Base-by-base conservation (phyloP, 2,113 vertebrate species). In the Pagrus major region DNA sequence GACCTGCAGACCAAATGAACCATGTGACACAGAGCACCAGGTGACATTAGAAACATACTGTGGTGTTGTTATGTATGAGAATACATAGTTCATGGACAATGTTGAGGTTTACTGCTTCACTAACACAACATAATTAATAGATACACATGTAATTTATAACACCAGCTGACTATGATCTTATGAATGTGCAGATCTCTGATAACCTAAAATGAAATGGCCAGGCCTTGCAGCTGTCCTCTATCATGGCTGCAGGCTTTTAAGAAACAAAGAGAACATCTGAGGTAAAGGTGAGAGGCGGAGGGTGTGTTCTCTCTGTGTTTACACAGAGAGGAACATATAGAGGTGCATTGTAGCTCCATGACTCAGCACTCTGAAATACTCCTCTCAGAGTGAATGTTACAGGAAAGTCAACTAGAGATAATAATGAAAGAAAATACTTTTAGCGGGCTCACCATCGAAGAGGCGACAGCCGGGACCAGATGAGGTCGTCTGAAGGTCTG, bases 1-100 rank as follows among this genome's bases (percentile, higher is more conserved):
- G 11, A 83, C 56, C 89, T 91, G 85, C 14, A 60, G 6, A 71
- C n/a, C 56, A 55, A 42, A 23, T 0, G 2, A 23, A 46, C 31
- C 46, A 66, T 54, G 23, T 61, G 44, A 65, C 42, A 44, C 67
- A 31, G 21, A 52, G 44, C 42, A 33, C 23, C 6, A 0, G 27
- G 18, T 16, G 11, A 31, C 39, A 20, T 1, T 20, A 49, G 44
- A 6, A 14, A 46, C 0, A 33, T 14, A 33, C 1, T 21, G 39
- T 29, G 20, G 15, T 31, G 3, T 9, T 33, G 21, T 33, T 12
- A n/a, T 11, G 33, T 33, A 35, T 21, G 9, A 35, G 2, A 58
- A n/a, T 6, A 58, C 27, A n/a, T 3, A 47, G 46, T 21, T n/a
- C 6, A 46, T 51, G 49, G n/a, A 49, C 8, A 25, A 52, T 3